phyloP scores from a whole-genome alignment of 2,113 vertebrate genomes.

The Callionymus lyra region DNA sequence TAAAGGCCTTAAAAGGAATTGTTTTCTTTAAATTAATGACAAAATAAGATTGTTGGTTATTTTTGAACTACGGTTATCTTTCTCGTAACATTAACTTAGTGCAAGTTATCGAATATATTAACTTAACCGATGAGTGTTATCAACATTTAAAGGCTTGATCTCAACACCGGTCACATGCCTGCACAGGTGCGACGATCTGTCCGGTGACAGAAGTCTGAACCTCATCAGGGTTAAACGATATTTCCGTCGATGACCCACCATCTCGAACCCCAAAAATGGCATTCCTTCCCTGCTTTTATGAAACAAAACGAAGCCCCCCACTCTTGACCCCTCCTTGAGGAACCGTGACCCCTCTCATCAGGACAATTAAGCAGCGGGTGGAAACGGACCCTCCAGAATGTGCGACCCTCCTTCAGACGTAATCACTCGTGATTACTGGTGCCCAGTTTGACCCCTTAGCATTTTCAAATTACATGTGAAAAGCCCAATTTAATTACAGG shows the following conservation, averaged over 20 bases:
- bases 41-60: too few species aligned
- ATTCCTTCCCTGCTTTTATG: conserved; percentile 28
- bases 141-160: too few species aligned
- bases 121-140: too few species aligned
- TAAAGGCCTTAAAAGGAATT: too few species aligned
- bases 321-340: conserved; percentile 38
- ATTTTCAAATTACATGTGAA: conserved; percentile 60
- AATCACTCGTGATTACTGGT: conserved; percentile 45
- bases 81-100: too few species aligned
- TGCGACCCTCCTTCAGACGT: conserved; percentile 42
- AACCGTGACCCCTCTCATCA: conserved; percentile 42
- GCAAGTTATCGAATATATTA: too few species aligned
- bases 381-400: conserved; percentile 17
- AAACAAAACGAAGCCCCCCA: conserved; percentile 33
- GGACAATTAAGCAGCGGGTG: conserved; percentile 30
- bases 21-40: too few species aligned
- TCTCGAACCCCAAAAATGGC: conserved; percentile 15
- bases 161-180: too few species aligned
- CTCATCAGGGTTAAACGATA: conserved; percentile 5
- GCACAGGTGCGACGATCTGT: too few species aligned
- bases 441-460: conserved; percentile 38
- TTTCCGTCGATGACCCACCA: conserved; percentile 4
- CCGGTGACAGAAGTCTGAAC: too few species aligned
- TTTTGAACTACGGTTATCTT: too few species aligned
- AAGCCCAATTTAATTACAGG: conserved; percentile 64